Evolutionary conservation across 2,888 invertebrate species (phyloP).

Genomic region (Seira sanloemensis): DNA sequence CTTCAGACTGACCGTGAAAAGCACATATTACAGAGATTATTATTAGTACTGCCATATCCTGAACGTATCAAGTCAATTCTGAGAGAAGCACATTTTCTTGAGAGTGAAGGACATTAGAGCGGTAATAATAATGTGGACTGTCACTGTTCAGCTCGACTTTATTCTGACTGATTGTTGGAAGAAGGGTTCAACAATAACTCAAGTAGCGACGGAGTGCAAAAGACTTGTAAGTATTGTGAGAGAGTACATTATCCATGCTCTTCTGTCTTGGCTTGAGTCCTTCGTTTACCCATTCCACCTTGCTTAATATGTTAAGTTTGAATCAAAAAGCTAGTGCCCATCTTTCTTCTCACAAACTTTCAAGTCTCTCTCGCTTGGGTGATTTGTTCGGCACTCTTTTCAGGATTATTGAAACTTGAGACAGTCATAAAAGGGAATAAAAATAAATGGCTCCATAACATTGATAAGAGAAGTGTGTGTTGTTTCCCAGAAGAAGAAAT

Average conservation of each 20-base stretch:
- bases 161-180: constrained; percentile 23
- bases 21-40: no score
- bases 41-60: no score
- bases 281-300: constrained; percentile 1
- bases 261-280: no score
- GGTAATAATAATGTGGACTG: background rate
- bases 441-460: constrained; percentile 70
- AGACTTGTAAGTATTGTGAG: background rate
- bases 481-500: constrained; percentile 40
- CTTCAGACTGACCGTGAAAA: constrained; percentile 57
- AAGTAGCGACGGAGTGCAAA: constrained; percentile 20
- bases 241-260: no score
- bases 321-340: constrained; percentile 46
- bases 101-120: background rate
- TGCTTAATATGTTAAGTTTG: constrained; percentile 23
- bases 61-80: background rate
- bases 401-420: constrained; percentile 65
- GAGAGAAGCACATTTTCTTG: background rate
- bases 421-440: constrained; percentile 69
- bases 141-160: background rate
- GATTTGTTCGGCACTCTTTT: constrained; percentile 67
- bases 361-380: constrained; percentile 65
- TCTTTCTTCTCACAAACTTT: constrained; percentile 54
- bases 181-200: constrained; percentile 49
- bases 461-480: constrained; percentile 51